Percentiles rank a stretch among this genome's conserved stretches.
phyloP scores from a whole-genome alignment of 2,797 vertebrate genomes.

The Aselliscus stoliczkanus region DNA sequence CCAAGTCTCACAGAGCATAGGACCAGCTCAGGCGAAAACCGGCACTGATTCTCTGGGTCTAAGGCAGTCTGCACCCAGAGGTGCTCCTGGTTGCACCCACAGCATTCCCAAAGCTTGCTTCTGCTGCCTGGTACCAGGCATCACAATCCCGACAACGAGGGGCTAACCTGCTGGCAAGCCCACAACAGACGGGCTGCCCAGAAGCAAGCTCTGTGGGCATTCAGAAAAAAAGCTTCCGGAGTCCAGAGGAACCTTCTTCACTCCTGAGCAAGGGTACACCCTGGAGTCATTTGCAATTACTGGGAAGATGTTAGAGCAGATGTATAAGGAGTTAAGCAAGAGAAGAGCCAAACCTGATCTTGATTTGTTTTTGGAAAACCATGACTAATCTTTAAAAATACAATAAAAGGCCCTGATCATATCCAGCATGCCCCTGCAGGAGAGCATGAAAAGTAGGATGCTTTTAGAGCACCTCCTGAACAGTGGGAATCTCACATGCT shows the following conservation, averaged over 20 bases:
- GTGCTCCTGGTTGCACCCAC: neutral
- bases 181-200: fast-evolving
- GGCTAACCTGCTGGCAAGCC: fast-evolving
- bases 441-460: neutral
- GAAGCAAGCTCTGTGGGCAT: neutral
- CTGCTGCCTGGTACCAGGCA: neutral
- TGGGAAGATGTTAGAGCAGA: neutral
- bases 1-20: neutral
- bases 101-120: neutral
- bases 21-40: neutral
- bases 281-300: neutral
- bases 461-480: neutral
- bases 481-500: neutral
- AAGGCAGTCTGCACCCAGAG: neutral
- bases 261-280: too few relatives aligned
- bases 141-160: neutral
- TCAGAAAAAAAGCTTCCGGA: neutral
- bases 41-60: neutral
- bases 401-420: neutral
- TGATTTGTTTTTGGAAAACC: fast-evolving
- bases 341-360: neutral
- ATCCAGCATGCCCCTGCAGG: neutral
- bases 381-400: neutral
- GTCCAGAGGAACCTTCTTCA: neutral
- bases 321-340: neutral